These are phyloP conservation scores for Silurus meridionalis DNA, from an alignment of 2,113 vertebrate genomes.

Conservation along the genomic window DNA sequence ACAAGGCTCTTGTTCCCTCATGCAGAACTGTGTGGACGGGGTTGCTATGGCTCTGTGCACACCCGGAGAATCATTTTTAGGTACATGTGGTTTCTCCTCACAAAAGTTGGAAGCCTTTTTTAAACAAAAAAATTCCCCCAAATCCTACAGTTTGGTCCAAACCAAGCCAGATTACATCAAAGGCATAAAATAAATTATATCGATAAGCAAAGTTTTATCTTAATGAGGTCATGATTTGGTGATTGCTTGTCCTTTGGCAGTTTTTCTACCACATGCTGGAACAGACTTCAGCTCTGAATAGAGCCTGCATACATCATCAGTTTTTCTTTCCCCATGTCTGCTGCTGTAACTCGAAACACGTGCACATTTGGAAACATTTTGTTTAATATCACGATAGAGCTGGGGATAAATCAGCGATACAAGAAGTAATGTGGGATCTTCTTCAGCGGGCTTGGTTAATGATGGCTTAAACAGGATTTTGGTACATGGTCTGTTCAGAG, in stretches of 20 bases:
- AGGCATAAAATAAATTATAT: conserved; percentile 26
- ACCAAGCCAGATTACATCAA: conserved; percentile 55
- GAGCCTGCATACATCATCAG: conserved; percentile 63
- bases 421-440: conserved; percentile 55
- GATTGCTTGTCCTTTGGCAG: conserved; percentile 46
- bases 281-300: conserved; percentile 59
- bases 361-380: conserved; percentile 69
- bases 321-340: conserved; percentile 51
- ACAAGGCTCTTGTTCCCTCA: conserved; percentile 64
- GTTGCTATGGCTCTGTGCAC: conserved; percentile 68
- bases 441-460: conserved; percentile 27
- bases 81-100: conserved; percentile 63
- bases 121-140: conserved; percentile 8
- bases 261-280: conserved; percentile 57
- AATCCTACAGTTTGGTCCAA: conserved; percentile 48
- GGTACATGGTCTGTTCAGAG: conserved; percentile 7
- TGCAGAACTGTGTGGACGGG: conserved; percentile 70
- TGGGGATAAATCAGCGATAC: conserved; percentile 64
- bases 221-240: conserved; percentile 33
- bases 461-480: conserved; percentile 17
- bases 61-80: conserved; percentile 67
- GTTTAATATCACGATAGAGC: conserved; percentile 71
- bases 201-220: conserved; percentile 38
- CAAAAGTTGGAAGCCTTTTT: conserved; percentile 50
- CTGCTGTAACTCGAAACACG: conserved; percentile 68